These are phyloP conservation scores for Threskiornis aethiopicus DNA, from an alignment of 2,797 vertebrate species.

Conservation along the genomic window DNA sequence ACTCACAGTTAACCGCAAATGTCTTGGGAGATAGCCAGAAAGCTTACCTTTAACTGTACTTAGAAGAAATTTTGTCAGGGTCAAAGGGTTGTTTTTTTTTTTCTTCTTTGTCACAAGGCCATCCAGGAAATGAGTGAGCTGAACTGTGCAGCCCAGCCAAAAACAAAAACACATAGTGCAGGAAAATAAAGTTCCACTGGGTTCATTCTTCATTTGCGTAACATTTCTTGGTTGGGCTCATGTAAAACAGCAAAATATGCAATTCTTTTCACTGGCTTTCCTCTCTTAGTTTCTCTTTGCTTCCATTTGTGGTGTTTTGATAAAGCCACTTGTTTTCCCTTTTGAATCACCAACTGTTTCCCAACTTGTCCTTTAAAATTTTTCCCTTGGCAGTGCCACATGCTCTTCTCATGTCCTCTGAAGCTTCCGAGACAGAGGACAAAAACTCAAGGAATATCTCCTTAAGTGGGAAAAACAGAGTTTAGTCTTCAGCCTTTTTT, in stretches of 20 bases:
- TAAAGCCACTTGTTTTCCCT: not conserved
- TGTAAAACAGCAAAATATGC: not conserved
- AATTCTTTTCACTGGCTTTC: not conserved
- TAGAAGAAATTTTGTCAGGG: not conserved
- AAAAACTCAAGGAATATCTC: not conserved
- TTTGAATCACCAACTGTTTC: not conserved
- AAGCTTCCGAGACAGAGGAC: not conserved
- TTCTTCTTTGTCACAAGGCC: not conserved
- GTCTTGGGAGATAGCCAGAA: not conserved
- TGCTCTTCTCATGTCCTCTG: not conserved
- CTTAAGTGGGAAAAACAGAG: not conserved
- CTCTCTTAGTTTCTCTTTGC: slow-evolving; percentile 14
- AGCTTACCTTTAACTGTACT: not conserved
- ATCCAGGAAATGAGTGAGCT: slow-evolving; percentile 13
- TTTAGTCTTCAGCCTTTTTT: not conserved
- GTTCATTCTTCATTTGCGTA: not conserved
- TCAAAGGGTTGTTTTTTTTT: not conserved
- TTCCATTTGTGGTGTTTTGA: slow-evolving; percentile 20
- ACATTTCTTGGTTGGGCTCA: not conserved
- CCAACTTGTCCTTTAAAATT: not conserved
- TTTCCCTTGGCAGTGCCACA: not conserved
- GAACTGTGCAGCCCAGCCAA: not conserved
- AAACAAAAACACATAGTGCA: not conserved
- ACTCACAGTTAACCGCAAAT: not conserved
- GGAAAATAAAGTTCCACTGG: slow-evolving; percentile 15